phyloP scores from a whole-genome alignment of 2,113 vertebrate species.

The Ranitomeya variabilis region DNA sequence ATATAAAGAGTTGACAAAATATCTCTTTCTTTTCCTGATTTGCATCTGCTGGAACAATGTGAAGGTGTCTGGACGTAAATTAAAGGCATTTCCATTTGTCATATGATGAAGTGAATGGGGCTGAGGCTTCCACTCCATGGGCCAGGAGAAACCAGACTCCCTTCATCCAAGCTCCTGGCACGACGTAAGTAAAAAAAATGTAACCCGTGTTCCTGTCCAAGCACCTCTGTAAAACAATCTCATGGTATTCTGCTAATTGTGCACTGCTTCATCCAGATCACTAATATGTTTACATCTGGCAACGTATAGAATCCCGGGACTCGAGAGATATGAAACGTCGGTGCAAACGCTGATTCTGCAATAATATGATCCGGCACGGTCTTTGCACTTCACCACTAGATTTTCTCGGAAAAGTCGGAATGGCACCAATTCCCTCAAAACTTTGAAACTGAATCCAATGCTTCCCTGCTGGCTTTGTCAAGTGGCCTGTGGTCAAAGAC shows the following conservation, averaged over 20 bases:
- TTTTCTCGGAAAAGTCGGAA: slow-evolving; percentile 42
- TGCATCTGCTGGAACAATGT: not conserved
- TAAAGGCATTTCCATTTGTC: not conserved
- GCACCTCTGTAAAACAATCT: not conserved
- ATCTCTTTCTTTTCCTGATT: too few species aligned
- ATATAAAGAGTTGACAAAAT: too few species aligned
- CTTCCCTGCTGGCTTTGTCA: slow-evolving; percentile 58
- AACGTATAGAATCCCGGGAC: slow-evolving; percentile 35
- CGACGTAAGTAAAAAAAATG: not conserved
- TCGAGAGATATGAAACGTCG: not conserved
- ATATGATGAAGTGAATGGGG: not conserved
- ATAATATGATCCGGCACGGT: slow-evolving; percentile 25
- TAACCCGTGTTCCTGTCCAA: not conserved
- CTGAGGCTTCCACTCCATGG: not conserved
- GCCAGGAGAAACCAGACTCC: not conserved
- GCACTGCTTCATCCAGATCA: not conserved
- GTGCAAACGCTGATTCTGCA: slow-evolving; percentile 11
- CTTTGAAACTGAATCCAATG: slow-evolving; percentile 60
- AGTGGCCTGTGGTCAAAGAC: slow-evolving; percentile 54
- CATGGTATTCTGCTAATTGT: slow-evolving; percentile 17
- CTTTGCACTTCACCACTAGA: slow-evolving; percentile 33
- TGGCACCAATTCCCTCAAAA: slow-evolving; percentile 57
- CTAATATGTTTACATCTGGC: slow-evolving; percentile 35
- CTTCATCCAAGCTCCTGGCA: not conserved
- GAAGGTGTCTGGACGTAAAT: not conserved